Evolutionary conservation across 2,888 invertebrate genomes (phyloP).

Genomic region (Xestia ashworthii): DNA sequence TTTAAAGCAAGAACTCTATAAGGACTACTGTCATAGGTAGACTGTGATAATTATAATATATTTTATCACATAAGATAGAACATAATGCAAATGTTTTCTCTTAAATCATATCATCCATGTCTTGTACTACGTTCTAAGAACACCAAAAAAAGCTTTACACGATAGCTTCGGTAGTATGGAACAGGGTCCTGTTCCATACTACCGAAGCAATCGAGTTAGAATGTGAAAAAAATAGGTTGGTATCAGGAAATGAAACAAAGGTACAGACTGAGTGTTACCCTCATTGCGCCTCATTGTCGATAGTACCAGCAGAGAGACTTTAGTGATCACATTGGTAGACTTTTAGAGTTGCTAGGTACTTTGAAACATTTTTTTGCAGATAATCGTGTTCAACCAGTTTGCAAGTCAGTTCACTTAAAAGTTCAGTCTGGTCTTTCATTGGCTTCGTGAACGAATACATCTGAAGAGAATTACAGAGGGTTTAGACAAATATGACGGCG

Average conservation of each 20-base stretch:
- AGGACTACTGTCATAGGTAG: not conserved
- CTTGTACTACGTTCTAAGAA: not conserved
- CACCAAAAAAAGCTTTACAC: not conserved
- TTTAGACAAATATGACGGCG: not conserved
- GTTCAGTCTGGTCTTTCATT: not conserved
- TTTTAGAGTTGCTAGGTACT: not conserved
- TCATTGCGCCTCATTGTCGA: constrained; percentile 60
- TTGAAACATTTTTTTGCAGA: not conserved
- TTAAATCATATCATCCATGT: not conserved
- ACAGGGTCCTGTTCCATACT: constrained; percentile 64
- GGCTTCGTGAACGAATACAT: not conserved
- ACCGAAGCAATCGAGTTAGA: constrained; percentile 66
- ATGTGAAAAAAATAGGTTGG: constrained; percentile 76
- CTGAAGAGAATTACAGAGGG: not conserved
- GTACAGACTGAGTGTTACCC: constrained; percentile 68
- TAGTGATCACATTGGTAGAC: not conserved
- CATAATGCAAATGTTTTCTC: not conserved
- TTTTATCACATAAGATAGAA: not conserved
- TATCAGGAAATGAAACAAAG: constrained; percentile 87
- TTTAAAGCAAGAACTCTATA: not conserved
- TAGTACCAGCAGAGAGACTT: constrained; percentile 4
- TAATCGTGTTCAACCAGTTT: not conserved
- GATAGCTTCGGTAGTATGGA: no score
- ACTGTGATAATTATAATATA: not conserved
- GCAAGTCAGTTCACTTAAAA: not conserved